Evolutionary conservation across 2,888 invertebrate genomes (phyloP), one percentile per base, ranked within the genome.

Genomic region (Saturnia pavonia): DNA sequence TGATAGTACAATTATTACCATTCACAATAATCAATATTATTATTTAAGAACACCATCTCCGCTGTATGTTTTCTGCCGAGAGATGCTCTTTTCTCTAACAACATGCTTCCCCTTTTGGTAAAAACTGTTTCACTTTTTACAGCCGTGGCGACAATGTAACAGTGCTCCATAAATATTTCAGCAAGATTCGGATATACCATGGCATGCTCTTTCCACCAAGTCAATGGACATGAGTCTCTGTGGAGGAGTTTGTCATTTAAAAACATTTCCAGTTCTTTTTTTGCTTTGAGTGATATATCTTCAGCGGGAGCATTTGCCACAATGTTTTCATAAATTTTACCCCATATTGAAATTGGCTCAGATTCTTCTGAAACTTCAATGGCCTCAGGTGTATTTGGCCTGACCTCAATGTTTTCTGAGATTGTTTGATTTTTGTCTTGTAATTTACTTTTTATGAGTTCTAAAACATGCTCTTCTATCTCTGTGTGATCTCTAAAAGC

Each of bases 301-400:
- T 48, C 70, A 68, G 65, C 34, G 22, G 70, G 27, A n/a, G 69
- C 54, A 43, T 65, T 63, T n/a, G 71, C 71, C 3, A 72, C 72
- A 66, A 74, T 72, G 25, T 48, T 74, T 66, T 72, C 71, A n/a
- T 71, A 70, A 16, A 74, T 69, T 72, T 74, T 71, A 34, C 74
- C 69, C 71, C 72, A 74, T 67, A 72, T 69, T 25, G 72, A 72
- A 22, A 73, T 71, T 34, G 63, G 16, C 45, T 73, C 70, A 25
- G 54, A 27, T 40, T 72, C 72, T 60, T 45, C 45, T 25, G 27
- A 63, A 34, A 25, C 16, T 67, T 40, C 54, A 11, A 54, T 22
- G 9, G 54, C 9, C 22, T 54, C n/a, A 22, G 54, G 54, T 9
- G 9, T n/a, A 22, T 11, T 8, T 22, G 54, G 22, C 7, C 54